phyloP scores from a whole-genome alignment of 2,113 vertebrate genomes.

The Elephantulus edwardii region DNA sequence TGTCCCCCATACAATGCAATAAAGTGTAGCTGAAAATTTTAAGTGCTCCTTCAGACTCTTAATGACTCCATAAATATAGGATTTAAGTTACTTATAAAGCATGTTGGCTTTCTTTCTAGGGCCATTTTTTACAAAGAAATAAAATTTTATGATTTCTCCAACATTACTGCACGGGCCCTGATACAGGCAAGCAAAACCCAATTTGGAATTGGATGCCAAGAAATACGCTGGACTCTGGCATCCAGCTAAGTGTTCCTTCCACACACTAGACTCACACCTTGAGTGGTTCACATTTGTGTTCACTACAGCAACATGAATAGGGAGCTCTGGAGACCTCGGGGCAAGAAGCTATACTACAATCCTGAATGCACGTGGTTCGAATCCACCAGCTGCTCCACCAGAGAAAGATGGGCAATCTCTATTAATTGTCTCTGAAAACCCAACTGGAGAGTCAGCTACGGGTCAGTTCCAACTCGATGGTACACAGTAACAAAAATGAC shows the following conservation, averaged over 20 bases:
- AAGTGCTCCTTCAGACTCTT: constrained; percentile 35
- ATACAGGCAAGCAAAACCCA: background rate
- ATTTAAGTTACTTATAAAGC: constrained; percentile 52
- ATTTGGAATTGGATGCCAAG: background rate
- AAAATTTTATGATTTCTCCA: constrained; percentile 48
- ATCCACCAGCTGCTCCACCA: too few species aligned
- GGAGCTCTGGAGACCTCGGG: too few species aligned
- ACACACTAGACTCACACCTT: background rate
- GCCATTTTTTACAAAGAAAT: constrained; percentile 54
- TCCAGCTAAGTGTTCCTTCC: background rate
- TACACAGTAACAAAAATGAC: too few species aligned
- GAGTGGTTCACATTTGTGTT: background rate
- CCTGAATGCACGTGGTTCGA: too few species aligned
- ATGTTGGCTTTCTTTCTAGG: constrained; percentile 38
- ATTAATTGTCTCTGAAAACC: too few species aligned
- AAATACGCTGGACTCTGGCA: background rate
- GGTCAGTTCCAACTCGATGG: too few species aligned
- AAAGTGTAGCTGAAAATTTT: constrained; percentile 37
- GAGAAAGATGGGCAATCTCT: too few species aligned
- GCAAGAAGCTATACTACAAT: too few species aligned
- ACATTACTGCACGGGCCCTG: background rate
- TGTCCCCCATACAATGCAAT: constrained; percentile 16
- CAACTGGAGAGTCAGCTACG: too few species aligned
- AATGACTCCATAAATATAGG: constrained; percentile 56
- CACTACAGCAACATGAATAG: too few species aligned